Base-by-base conservation (phyloP, 2,888 invertebrate genomes). In the Drosophila parthenogenetica region DNA sequence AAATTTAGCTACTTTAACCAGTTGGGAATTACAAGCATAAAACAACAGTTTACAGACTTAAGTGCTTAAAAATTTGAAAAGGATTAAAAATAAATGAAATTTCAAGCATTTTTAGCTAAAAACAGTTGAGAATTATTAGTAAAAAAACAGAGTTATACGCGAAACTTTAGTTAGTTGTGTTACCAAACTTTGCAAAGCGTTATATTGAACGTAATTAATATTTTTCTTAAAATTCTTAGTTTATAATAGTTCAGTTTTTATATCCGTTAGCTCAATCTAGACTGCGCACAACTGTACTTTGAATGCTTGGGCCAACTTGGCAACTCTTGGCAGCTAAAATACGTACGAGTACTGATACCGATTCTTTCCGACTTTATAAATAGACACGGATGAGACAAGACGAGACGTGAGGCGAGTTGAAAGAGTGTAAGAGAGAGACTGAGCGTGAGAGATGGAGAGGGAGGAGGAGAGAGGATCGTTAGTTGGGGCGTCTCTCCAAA, bases 281-380 rank as follows among this genome's bases (percentile, higher is more conserved):
- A 53, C 48, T 81, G 79, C 69, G 60, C 55, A 66, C 68, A 51
- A 85, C 81, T 82, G 81, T 82, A 87, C 88, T 87, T 82, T 60
- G 35, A 13, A 46, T 51, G n/a, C 67, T 61, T 64, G 60, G 79
- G 74, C 81, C 81, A 84, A 81, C 87, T 81, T 81, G 79, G 83
- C 74, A 72, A 77, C 62, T 72, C 77, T 72, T 63, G 66, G 62
- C 63, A 86, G 79, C 79, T 74, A 60, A 79, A 81, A 79, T 62
- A 50, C 40, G 48, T 40, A 48, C 66, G 42, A 40, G 39, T 39
- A 39, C 55, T 35, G 35, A 29, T 50, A 45, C 61, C 14, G 55
- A 69, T 14, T 71, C 72, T 81, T 77, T 71, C 63, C 66, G 81
- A 88, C 87, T 88, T 83, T 83, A 83, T 86, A 83, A 83, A 83